phyloP scores from a whole-genome alignment of 2,888 invertebrate genomes.

The Palloptera scutellata region DNA sequence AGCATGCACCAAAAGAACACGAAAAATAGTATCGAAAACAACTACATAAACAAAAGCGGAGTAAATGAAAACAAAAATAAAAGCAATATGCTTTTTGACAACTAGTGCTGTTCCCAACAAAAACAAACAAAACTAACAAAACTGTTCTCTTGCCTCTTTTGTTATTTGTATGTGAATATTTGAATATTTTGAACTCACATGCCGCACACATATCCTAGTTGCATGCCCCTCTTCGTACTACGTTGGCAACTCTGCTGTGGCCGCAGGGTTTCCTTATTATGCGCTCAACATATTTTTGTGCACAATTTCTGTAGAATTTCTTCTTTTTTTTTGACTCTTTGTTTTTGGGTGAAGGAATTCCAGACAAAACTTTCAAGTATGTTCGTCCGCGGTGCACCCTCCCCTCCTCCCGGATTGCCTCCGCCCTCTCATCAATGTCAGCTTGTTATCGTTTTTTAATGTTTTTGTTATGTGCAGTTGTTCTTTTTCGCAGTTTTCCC shows the following conservation, averaged over 20 bases:
- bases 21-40: not conserved
- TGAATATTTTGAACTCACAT: not conserved
- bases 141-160: too few species aligned
- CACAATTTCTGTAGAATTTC: not conserved
- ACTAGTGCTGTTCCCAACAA: too few species aligned
- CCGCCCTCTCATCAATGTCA: not conserved
- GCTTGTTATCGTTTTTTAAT: slow-evolving; percentile 9
- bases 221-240: too few species aligned
- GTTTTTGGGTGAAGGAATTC: too few species aligned
- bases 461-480: not conserved
- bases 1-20: not conserved
- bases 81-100: not conserved
- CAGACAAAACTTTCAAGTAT: too few species aligned
- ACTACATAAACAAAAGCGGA: not conserved
- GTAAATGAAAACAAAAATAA: slow-evolving; percentile 1
- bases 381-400: not conserved
- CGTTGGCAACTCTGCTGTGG: not conserved
- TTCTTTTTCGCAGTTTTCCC: not conserved
- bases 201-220: not conserved
- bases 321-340: too few species aligned
- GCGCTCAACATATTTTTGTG: slow-evolving; percentile 21
- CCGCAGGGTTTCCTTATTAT: slow-evolving; percentile 20
- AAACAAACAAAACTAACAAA: too few species aligned
- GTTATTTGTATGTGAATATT: not conserved
- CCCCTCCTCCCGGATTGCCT: not conserved